These are phyloP conservation scores for Eupeodes latifasciatus DNA, from an alignment of 2,888 invertebrate genomes.

Conservation along the genomic window DNA sequence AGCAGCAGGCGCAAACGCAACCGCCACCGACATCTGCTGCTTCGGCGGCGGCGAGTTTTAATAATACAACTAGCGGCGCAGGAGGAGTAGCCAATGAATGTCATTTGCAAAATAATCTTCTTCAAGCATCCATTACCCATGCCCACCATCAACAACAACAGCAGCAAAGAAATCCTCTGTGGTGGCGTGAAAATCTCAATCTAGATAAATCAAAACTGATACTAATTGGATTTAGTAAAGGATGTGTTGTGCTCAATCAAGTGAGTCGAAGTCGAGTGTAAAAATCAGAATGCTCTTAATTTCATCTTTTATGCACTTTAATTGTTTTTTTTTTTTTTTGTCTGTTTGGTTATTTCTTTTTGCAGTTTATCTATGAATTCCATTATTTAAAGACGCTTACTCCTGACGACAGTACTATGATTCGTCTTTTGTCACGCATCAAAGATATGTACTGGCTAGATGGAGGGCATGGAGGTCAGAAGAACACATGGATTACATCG, in stretches of 20 bases:
- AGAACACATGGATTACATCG: constrained; percentile 94
- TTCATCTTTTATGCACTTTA: neutral
- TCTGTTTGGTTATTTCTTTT: constrained; percentile 26
- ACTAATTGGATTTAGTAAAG: constrained; percentile 95
- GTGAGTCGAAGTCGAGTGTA: constrained; percentile 83
- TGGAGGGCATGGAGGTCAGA: constrained; percentile 95
- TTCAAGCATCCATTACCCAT: constrained; percentile 71
- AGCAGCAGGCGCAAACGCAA: too few relatives aligned
- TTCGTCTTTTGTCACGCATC: constrained; percentile 88
- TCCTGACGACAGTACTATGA: constrained; percentile 87
- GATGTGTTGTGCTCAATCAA: constrained; percentile 95
- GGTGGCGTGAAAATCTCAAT: constrained; percentile 87
- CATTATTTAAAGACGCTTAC: constrained; percentile 89
- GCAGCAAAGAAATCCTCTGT: constrained; percentile 83
- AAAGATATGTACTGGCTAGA: constrained; percentile 94
- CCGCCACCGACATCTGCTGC: constrained; percentile 35
- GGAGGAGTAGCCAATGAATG: constrained; percentile 53
- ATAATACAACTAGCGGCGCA: constrained; percentile 53
- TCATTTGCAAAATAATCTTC: constrained; percentile 62
- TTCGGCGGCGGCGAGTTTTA: constrained; percentile 60
- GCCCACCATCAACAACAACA: constrained; percentile 77
- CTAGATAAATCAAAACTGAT: constrained; percentile 87
- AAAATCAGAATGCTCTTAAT: constrained; percentile 79
- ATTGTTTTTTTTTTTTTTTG: neutral
- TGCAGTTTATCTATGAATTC: constrained; percentile 92